phyloP scores from a whole-genome alignment of 2,888 invertebrate genomes.

The Glaucopsyche alexis region DNA sequence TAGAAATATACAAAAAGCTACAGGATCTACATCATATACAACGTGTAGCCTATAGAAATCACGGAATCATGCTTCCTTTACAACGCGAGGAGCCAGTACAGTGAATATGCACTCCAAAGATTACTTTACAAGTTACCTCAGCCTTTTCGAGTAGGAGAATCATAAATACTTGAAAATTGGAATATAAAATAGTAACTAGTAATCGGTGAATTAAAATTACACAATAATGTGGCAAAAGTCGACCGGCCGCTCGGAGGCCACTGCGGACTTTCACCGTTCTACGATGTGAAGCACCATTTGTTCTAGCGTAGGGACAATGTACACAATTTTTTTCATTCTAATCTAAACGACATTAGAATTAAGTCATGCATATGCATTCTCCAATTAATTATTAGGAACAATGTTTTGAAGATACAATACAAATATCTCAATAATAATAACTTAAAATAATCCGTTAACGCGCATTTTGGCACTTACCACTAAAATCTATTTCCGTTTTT shows the following conservation, averaged over 20 bases:
- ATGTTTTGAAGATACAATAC: conserved; percentile 75
- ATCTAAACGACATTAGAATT: conserved; percentile 70
- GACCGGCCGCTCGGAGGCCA: conserved; percentile 44
- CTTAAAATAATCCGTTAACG: conserved; percentile 63
- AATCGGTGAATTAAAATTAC: conserved; percentile 71
- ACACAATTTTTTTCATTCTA: conserved; percentile 72
- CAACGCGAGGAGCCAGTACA: conserved; percentile 52
- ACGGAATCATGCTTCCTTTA: conserved; percentile 45
- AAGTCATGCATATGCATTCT: conserved; percentile 65
- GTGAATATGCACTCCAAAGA: conserved; percentile 67
- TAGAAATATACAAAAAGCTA: conserved; percentile 77
- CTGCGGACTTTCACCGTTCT: conserved; percentile 58
- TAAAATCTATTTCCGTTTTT: conserved; percentile 44
- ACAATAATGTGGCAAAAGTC: conserved; percentile 46
- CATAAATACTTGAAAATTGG: conserved; percentile 66
- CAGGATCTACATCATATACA: conserved; percentile 64
- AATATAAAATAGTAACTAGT: conserved; percentile 76
- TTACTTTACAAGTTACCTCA: conserved; percentile 73
- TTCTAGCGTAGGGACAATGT: conserved; percentile 80
- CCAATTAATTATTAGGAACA: conserved; percentile 76
- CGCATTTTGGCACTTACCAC: conserved; percentile 74
- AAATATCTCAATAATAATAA: conserved; percentile 64
- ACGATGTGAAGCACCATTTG: conserved; percentile 79
- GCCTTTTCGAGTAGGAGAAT: conserved; percentile 79
- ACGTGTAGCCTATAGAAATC: conserved; percentile 47